phyloP scores from a whole-genome alignment of 1,140 invertebrate genomes.

The Holotrichia oblita region DNA sequence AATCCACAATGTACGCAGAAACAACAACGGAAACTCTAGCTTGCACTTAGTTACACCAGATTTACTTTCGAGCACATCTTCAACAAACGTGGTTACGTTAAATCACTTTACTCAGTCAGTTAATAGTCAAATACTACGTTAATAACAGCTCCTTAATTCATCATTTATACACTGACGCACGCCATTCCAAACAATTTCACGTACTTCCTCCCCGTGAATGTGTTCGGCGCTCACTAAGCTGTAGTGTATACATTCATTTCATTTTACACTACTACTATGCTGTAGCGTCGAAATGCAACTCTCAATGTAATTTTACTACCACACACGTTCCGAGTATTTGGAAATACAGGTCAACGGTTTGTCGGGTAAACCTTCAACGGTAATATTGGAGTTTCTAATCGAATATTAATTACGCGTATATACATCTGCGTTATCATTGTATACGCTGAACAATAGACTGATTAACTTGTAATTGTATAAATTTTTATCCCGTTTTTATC shows the following conservation, averaged over 20 bases:
- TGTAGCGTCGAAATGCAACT: constrained; percentile 5
- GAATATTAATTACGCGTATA: constrained; percentile 17
- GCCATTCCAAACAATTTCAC: background rate
- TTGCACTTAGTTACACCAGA: background rate
- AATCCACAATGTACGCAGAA: background rate
- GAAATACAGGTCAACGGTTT: constrained; percentile 30
- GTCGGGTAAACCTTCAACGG: constrained; percentile 21
- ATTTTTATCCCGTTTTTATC: no score
- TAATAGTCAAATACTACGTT: constrained; percentile 14
- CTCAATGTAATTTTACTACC: constrained; percentile 20
- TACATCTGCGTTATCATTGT: background rate
- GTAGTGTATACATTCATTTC: constrained; percentile 11
- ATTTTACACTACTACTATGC: constrained; percentile 16
- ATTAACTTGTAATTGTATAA: no score
- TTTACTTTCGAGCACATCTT: background rate
- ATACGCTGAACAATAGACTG: no score
- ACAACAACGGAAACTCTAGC: background rate
- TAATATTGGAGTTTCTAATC: constrained; percentile 25
- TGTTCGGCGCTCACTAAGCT: background rate
- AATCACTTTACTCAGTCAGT: background rate
- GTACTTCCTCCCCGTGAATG: constrained; percentile 10
- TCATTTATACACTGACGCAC: constrained; percentile 17
- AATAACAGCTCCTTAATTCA: constrained; percentile 5
- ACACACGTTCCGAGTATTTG: constrained; percentile 24
- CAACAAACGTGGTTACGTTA: background rate